These are phyloP conservation scores for Yponomeuta malinellus DNA, from an alignment of 2,888 invertebrate genomes.

Conservation along the genomic window DNA sequence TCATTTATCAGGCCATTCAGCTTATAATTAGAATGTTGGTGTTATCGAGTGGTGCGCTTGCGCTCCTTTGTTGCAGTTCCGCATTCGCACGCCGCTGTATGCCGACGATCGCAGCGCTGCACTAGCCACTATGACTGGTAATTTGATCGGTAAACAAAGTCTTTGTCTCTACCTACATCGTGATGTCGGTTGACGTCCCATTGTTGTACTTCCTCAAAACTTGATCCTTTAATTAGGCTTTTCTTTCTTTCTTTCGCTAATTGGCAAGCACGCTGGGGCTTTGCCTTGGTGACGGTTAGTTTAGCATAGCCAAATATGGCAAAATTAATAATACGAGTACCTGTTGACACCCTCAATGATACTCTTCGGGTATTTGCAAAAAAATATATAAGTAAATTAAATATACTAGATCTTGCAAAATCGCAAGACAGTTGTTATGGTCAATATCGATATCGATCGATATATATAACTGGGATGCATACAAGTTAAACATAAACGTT, in stretches of 20 bases:
- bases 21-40: not conserved
- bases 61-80: conserved; percentile 13
- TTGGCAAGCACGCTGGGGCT: not conserved
- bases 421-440: too few relatives aligned
- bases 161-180: conserved; percentile 40
- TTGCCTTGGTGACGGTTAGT: too few relatives aligned
- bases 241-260: not conserved
- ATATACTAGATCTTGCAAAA: too few relatives aligned
- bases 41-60: not conserved
- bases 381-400: too few relatives aligned
- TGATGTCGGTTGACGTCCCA: conserved; percentile 2
- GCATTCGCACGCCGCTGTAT: conserved; percentile 13
- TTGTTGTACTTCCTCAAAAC: conserved; percentile 1
- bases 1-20: not conserved
- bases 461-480: too few relatives aligned
- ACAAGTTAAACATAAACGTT: too few relatives aligned
- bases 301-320: too few relatives aligned
- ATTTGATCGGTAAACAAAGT: conserved; percentile 42
- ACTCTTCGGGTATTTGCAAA: too few relatives aligned
- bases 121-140: conserved; percentile 16
- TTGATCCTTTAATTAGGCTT: not conserved
- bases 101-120: conserved; percentile 12
- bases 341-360: too few relatives aligned
- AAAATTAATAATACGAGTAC: too few relatives aligned
- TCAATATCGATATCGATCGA: too few relatives aligned